Conservation (phyloP, 2,797 vertebrate genomes). For the Pseudomugil gertrudae region DNA sequence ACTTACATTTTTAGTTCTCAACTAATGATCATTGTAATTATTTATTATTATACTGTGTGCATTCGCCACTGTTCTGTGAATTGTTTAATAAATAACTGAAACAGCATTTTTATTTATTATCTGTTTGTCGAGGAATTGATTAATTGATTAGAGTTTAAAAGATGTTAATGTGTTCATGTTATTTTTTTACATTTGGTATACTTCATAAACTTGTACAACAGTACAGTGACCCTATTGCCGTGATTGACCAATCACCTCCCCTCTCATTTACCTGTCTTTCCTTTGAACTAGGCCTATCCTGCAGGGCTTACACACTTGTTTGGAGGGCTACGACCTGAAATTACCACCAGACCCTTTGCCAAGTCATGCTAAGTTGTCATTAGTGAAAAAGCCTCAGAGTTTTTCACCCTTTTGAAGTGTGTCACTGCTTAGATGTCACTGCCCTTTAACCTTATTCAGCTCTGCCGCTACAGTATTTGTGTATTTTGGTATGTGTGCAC, state of each 20-base stretch:
- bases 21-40: background rate
- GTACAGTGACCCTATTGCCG: slow-evolving; percentile 47
- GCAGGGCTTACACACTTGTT: slow-evolving; percentile 33
- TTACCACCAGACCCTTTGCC: slow-evolving; percentile 64
- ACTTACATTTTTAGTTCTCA: background rate
- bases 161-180: slow-evolving; percentile 3
- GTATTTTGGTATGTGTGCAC: slow-evolving; percentile 31
- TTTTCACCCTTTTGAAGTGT: slow-evolving; percentile 73
- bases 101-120: no score
- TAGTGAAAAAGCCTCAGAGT: slow-evolving; percentile 57
- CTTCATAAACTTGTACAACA: slow-evolving; percentile 13
- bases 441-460: slow-evolving; percentile 61
- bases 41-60: background rate
- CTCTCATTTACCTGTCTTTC: slow-evolving; percentile 66
- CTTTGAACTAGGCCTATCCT: slow-evolving; percentile 63
- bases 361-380: slow-evolving; percentile 65
- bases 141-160: no score
- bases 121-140: no score
- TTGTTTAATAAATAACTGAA: no score
- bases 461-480: slow-evolving; percentile 34
- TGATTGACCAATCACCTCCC: slow-evolving; percentile 49
- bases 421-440: slow-evolving; percentile 67
- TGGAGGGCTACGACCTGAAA: slow-evolving; percentile 63
- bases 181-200: slow-evolving; percentile 10
- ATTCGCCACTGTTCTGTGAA: background rate